Conservation (phyloP, 2,888 invertebrate species). For the Eurois occulta region DNA sequence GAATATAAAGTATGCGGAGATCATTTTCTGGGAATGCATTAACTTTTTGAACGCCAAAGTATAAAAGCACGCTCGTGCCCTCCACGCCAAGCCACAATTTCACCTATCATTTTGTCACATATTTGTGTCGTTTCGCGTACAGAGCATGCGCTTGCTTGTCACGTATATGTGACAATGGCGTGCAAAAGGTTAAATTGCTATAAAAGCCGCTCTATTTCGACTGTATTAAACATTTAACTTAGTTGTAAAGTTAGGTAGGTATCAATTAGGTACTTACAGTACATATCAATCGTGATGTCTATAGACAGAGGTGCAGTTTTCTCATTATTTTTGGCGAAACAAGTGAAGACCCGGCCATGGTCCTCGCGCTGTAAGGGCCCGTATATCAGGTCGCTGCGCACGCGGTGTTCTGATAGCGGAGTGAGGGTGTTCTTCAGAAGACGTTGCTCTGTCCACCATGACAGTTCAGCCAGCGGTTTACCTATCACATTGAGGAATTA, state of each 20-base stretch:
- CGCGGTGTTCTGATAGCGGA: slow-evolving; percentile 91
- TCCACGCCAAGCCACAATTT: too few species aligned
- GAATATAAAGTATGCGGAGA: neutral
- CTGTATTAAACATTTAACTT: neutral
- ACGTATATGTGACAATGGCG: too few species aligned
- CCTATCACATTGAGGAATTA: slow-evolving; percentile 83
- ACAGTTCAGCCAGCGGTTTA: slow-evolving; percentile 91
- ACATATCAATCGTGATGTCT: slow-evolving; percentile 92
- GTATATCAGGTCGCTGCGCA: slow-evolving; percentile 91
- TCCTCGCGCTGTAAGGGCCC: slow-evolving; percentile 92
- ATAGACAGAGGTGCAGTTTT: slow-evolving; percentile 92
- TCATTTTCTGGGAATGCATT: slow-evolving; percentile 6
- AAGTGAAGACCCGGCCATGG: slow-evolving; percentile 92
- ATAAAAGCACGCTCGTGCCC: too few species aligned
- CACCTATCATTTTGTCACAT: too few species aligned
- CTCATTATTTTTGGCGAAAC: slow-evolving; percentile 93
- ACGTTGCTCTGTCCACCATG: slow-evolving; percentile 92
- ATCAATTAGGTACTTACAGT: slow-evolving; percentile 89
- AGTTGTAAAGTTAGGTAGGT: neutral
- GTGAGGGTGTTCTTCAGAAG: slow-evolving; percentile 91
- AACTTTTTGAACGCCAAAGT: too few species aligned
- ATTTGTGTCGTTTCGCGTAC: too few species aligned
- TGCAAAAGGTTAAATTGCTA: too few species aligned
- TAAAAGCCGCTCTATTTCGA: neutral
- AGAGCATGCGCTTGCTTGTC: too few species aligned